These are phyloP conservation scores for Paratrypauchen microcephalus DNA, from an alignment of 2,797 vertebrate species.

Conservation along the genomic window DNA sequence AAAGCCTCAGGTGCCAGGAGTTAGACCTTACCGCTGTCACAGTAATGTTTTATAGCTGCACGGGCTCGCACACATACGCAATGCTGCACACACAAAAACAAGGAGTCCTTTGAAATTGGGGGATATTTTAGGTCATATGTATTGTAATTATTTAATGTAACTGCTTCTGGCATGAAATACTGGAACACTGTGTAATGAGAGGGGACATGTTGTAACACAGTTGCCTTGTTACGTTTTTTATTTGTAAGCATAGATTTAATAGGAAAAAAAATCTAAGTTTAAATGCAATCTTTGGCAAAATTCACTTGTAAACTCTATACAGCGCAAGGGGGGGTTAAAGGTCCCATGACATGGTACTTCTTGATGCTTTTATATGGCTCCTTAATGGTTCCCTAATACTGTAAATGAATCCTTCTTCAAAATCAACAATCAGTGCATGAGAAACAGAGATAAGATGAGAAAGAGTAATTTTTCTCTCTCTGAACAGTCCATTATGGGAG, in stretches of 20 bases:
- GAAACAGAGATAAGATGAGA: too few relatives aligned
- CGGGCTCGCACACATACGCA: slow-evolving; percentile 21
- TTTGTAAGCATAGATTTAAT: background rate
- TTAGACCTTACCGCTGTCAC: slow-evolving; percentile 20
- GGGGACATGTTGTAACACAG: background rate
- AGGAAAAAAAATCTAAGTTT: background rate
- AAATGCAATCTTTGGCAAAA: too few relatives aligned
- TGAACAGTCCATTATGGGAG: too few relatives aligned
- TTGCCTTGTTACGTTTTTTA: background rate
- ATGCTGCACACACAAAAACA: slow-evolving; percentile 29
- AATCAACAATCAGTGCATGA: too few relatives aligned
- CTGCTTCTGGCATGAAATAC: background rate
- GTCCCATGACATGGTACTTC: too few relatives aligned
- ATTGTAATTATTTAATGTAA: background rate
- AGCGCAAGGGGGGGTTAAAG: too few relatives aligned
- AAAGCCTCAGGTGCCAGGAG: slow-evolving; percentile 3
- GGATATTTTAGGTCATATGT: slow-evolving; percentile 2
- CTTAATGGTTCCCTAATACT: too few relatives aligned
- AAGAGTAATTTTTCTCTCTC: too few relatives aligned
- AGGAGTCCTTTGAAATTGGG: background rate
- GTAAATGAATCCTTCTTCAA: too few relatives aligned
- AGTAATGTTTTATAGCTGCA: slow-evolving; percentile 50
- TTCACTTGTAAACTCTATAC: too few relatives aligned
- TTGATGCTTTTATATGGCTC: too few relatives aligned
- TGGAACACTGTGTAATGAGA: background rate